These are phyloP conservation scores for Podarcis siculus DNA, from an alignment of 2,797 vertebrate species.

Conservation along the genomic window DNA sequence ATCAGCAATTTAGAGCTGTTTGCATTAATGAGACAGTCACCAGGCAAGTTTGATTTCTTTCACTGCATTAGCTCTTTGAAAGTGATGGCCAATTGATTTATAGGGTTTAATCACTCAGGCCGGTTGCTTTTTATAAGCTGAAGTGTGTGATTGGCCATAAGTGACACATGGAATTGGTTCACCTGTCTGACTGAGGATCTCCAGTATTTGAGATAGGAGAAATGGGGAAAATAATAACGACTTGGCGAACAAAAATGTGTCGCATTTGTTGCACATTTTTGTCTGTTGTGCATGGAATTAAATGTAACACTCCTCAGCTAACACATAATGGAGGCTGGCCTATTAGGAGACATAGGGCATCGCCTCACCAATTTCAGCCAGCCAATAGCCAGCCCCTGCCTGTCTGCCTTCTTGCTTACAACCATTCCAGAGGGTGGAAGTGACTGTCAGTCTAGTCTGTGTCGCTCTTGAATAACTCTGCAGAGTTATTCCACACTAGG, in stretches of 20 bases:
- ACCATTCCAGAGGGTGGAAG: too few species aligned
- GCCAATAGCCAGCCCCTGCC: too few species aligned
- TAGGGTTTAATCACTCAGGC: not conserved
- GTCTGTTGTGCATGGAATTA: not conserved
- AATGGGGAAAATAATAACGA: not conserved
- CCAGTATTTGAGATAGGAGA: not conserved
- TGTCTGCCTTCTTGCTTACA: too few species aligned
- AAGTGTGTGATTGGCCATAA: not conserved
- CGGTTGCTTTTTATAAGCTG: slow-evolving; percentile 10
- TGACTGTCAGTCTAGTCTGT: too few species aligned
- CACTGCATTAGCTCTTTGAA: slow-evolving; percentile 19
- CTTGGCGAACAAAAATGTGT: not conserved
- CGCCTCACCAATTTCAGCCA: too few species aligned
- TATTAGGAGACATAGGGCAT: too few species aligned
- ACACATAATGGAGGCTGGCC: too few species aligned
- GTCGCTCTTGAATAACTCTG: too few species aligned
- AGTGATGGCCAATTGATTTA: not conserved
- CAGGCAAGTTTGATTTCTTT: slow-evolving; percentile 23
- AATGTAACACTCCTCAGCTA: not conserved
- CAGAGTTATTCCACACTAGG: too few species aligned
- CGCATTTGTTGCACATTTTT: not conserved
- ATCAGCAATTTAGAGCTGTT: not conserved
- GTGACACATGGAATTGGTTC: not conserved
- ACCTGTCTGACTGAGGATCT: not conserved
- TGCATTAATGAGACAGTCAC: slow-evolving; percentile 18